Conservation (phyloP, 2,888 invertebrate genomes). For the Ophion slaviceki region DNA sequence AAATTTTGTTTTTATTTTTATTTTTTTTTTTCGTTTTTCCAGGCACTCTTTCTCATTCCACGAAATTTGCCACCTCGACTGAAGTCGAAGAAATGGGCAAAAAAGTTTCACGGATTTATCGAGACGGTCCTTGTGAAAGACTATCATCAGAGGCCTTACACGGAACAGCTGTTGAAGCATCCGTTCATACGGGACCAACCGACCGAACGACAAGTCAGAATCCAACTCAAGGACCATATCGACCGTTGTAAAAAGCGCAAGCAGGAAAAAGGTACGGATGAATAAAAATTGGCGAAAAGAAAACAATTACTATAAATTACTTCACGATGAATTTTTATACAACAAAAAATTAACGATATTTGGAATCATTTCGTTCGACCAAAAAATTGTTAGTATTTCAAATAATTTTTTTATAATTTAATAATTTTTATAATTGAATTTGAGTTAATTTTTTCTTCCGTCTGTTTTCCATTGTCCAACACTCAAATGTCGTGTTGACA, state of each 20-base stretch:
- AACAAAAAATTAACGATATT: too few species aligned
- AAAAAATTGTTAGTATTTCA: background rate
- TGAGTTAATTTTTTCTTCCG: background rate
- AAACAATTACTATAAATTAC: conserved; percentile 77
- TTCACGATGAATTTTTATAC: background rate
- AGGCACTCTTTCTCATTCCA: conserved; percentile 98
- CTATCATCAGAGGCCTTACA: conserved; percentile 99
- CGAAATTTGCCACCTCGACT: conserved; percentile 98
- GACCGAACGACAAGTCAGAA: conserved; percentile 98
- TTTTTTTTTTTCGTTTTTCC: background rate
- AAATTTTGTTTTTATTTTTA: conserved; percentile 17
- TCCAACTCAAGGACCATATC: conserved; percentile 99
- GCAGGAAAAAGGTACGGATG: conserved; percentile 90
- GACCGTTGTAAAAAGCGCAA: conserved; percentile 98
- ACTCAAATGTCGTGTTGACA: conserved; percentile 66
- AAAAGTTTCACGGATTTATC: conserved; percentile 99
- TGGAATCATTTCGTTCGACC: too few species aligned
- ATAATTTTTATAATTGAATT: background rate
- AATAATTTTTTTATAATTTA: background rate
- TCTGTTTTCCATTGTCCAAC: background rate
- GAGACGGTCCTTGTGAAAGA: conserved; percentile 99
- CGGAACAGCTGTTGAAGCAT: conserved; percentile 98
- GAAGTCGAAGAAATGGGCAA: conserved; percentile 99
- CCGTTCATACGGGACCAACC: conserved; percentile 99
- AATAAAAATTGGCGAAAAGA: conserved; percentile 73